Evolutionary conservation across 2,113 vertebrate species (phyloP).

Genomic region (Bufo gargarizans): DNA sequence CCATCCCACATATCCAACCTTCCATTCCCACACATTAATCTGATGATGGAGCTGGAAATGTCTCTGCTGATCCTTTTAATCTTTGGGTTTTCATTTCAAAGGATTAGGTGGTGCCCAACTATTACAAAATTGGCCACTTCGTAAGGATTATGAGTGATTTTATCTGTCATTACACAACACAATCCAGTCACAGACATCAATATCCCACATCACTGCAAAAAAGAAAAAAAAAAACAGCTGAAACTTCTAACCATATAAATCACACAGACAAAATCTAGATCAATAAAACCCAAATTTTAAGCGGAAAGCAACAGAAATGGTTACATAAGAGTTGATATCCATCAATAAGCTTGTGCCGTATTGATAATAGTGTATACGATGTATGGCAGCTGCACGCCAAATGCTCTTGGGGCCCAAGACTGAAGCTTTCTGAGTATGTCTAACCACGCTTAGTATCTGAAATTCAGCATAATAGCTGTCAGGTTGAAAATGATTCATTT

Average conservation of each 20-base stretch:
- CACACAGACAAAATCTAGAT: neutral
- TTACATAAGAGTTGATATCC: neutral
- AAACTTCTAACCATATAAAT: neutral
- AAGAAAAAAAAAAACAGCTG: neutral
- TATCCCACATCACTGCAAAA: neutral
- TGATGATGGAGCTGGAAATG: constrained; percentile 40
- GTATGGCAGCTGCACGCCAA: neutral
- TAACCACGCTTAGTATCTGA: neutral
- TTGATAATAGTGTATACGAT: neutral
- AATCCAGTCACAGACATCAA: constrained; percentile 15
- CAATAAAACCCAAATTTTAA: neutral
- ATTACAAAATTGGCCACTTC: constrained; percentile 52
- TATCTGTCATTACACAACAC: constrained; percentile 31
- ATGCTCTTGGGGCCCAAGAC: neutral
- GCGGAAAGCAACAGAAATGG: neutral
- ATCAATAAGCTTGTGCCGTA: neutral
- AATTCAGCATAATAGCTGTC: neutral
- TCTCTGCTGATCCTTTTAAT: constrained; percentile 48
- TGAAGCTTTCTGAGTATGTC: neutral
- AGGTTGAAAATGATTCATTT: neutral
- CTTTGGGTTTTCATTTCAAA: constrained; percentile 44
- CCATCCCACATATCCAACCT: constrained; percentile 35
- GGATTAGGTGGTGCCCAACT: constrained; percentile 49
- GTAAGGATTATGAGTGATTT: constrained; percentile 52
- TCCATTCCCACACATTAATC: constrained; percentile 30